A percentile compares a stretch with the other conserved stretches of the same genome.
phyloP scores from a whole-genome alignment of 2,888 invertebrate species.

The Acrobasis repandana region DNA sequence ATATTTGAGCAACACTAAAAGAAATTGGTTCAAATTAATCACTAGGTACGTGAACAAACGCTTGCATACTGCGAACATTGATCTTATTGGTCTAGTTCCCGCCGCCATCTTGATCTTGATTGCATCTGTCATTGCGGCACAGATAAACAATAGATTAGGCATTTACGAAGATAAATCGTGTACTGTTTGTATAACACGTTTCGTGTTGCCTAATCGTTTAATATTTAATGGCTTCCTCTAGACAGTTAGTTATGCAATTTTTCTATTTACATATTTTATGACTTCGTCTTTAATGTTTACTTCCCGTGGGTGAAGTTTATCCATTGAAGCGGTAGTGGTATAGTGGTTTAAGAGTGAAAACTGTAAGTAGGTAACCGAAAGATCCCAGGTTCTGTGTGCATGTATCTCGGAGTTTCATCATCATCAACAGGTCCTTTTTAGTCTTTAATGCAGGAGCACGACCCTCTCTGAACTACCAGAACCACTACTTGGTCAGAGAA shows the following conservation, averaged over 20 bases:
- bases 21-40: constrained; percentile 18
- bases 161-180: background rate
- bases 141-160: constrained; percentile 14
- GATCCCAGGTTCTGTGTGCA: too few species aligned
- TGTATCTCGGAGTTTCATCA: too few species aligned
- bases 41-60: constrained; percentile 6
- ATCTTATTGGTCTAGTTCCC: background rate
- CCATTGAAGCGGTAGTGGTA: too few species aligned
- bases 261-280: background rate
- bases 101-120: constrained; percentile 1
- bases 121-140: constrained; percentile 15
- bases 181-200: background rate
- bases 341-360: too few species aligned
- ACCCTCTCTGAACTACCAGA: too few species aligned
- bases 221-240: background rate
- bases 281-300: background rate
- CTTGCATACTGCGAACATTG: background rate
- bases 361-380: too few species aligned
- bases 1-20: constrained; percentile 9
- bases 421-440: too few species aligned
- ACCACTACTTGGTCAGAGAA: too few species aligned
- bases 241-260: background rate
- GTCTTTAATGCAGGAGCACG: too few species aligned
- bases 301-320: too few species aligned
- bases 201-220: background rate